Percentiles rank a stretch among this genome's conserved stretches.
phyloP scores from a whole-genome alignment of 1,140 invertebrate genomes.

The Latrodectus geometricus region DNA sequence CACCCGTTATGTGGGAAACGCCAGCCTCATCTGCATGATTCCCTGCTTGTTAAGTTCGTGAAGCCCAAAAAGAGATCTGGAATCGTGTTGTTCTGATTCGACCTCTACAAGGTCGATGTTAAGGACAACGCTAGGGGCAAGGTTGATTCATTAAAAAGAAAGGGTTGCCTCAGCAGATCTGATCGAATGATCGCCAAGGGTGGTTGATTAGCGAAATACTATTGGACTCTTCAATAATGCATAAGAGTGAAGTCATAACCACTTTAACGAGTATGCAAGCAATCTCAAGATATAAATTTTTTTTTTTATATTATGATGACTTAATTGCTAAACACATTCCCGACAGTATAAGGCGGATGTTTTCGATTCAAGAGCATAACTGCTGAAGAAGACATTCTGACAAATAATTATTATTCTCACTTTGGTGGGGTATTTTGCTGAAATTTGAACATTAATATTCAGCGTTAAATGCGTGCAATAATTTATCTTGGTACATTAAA shows the following conservation, averaged over 20 bases:
- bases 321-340: no score
- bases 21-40: neutral
- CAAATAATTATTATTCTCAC: no score
- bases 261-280: no score
- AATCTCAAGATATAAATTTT: no score
- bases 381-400: no score
- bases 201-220: neutral
- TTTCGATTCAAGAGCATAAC: no score
- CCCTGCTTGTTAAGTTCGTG: neutral
- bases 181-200: neutral
- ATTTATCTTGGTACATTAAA: no score
- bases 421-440: no score
- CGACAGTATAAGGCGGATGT: no score
- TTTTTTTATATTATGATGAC: no score
- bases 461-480: no score
- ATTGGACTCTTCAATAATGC: neutral
- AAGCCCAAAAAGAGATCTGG: neutral
- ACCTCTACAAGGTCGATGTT: conserved; percentile 47
- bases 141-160: conserved; percentile 14
- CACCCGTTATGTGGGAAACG: neutral
- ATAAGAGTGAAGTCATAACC: neutral
- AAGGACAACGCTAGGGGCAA: conserved; percentile 42
- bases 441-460: no score
- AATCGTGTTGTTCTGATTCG: conserved; percentile 31
- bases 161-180: neutral